phyloP scores from a whole-genome alignment of 2,888 invertebrate species.

The Chydorus sphaericus region DNA sequence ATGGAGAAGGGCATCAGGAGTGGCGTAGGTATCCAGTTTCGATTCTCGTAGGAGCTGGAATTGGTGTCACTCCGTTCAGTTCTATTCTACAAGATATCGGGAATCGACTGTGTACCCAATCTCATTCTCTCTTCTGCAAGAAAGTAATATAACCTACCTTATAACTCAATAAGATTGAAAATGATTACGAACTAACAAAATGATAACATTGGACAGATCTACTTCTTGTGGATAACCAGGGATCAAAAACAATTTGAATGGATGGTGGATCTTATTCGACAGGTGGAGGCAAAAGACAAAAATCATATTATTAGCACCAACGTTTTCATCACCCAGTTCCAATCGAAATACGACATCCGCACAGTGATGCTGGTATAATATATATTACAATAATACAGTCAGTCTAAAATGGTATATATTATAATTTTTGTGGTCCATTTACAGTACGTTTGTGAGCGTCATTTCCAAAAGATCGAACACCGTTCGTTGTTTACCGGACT shows the following conservation, averaged over 20 bases:
- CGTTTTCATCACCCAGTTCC: slow-evolving; percentile 47
- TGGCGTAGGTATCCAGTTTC: slow-evolving; percentile 45
- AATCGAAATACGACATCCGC: slow-evolving; percentile 44
- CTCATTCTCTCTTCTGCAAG: no score
- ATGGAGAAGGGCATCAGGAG: slow-evolving; percentile 47
- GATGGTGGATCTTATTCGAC: slow-evolving; percentile 43
- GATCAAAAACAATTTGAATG: slow-evolving; percentile 49
- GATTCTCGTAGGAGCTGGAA: slow-evolving; percentile 44
- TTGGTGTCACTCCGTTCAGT: slow-evolving; percentile 49
- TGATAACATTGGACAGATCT: slow-evolving; percentile 32
- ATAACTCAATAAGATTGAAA: no score
- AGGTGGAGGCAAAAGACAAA: slow-evolving; percentile 38
- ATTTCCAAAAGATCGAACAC: slow-evolving; percentile 42
- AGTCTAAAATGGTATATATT: no score
- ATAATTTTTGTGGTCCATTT: slow-evolving; percentile 16
- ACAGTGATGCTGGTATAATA: slow-evolving; percentile 41
- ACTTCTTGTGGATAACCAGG: slow-evolving; percentile 45
- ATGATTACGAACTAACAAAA: no score
- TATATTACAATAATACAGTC: no score
- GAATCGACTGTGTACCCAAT: no score
- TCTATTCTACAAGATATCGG: slow-evolving; percentile 46
- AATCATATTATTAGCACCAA: slow-evolving; percentile 38
- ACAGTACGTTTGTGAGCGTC: slow-evolving; percentile 45
- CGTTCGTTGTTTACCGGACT: slow-evolving; percentile 45
- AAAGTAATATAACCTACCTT: no score